Base-by-base conservation (phyloP, 2,113 vertebrate species). In the Nanger granti region DNA sequence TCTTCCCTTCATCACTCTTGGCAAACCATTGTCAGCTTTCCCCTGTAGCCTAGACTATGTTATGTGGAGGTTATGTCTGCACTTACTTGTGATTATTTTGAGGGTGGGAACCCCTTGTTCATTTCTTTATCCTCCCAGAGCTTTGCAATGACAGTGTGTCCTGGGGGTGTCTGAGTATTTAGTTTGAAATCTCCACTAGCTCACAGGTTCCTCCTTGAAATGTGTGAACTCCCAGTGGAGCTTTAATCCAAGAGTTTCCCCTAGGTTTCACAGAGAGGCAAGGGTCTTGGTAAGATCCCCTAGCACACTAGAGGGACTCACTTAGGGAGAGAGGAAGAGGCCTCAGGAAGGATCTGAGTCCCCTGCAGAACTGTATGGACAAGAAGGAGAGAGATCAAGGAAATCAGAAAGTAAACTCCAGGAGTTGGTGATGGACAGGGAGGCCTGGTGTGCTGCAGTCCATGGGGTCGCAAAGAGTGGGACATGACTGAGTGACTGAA, bases 21-120 rank as follows among this genome's bases (percentile, higher is more conserved):
- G 14, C 13, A 20, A 87, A 52, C 49, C 17, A 7, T 7, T 0
- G 20, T 2, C 2, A 37, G 14, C 4, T 1, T 12, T n/a, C 80
- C 37, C 88, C n/a, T 4, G 0, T 20, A 24, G 44, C 84, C 41
- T 86, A 2, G 29, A 34, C 3, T 20, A 57, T 89, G 28, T 41
- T 34, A 4, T 0, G 10, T n/a, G 22, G n/a, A 4, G 52, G 14
- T 26, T 52, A 17, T 52, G 31, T 84, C 64, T 13, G 17, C 12
- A 24, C 34, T 79, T 3, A 0, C 5, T 4, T 60, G 28, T 26
- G 85, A 31, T 18, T 52, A 34, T 55, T 88, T 37, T 15, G 66
- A 59, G 37, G 41, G 57, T 0, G 0, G 54, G 7, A 12, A n/a
- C 41, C 24, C n/a, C 47, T 34, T n/a, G 0, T 18, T 80, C 52